A percentile compares a stretch with the other conserved stretches of the same genome.
Conservation (phyloP, 1,140 invertebrate genomes). For the Apocrypta bakeri region DNA sequence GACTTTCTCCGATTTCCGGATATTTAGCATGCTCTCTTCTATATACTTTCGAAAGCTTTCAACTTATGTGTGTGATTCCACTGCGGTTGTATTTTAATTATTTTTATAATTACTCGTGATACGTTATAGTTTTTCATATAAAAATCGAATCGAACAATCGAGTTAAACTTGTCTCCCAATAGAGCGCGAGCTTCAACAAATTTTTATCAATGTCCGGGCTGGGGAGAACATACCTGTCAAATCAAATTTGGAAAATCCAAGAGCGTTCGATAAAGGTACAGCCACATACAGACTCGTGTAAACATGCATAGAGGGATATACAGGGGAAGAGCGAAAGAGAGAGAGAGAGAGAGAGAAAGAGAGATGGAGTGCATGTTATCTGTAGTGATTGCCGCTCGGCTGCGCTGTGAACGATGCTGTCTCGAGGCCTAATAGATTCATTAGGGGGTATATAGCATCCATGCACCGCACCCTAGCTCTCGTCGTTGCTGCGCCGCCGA, state of each 20-base stretch:
- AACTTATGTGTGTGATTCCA: too few species aligned
- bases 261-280: neutral
- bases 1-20: neutral
- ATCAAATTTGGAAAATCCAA: neutral
- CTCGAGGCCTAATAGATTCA: conserved; percentile 65
- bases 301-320: neutral
- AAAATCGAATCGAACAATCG: too few species aligned
- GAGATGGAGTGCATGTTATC: conserved; percentile 53
- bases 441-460: conserved; percentile 55
- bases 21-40: neutral
- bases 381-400: conserved; percentile 59
- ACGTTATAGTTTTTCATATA: too few species aligned
- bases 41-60: too few species aligned
- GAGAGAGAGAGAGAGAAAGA: neutral
- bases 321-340: neutral
- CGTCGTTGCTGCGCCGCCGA: neutral
- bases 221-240: neutral
- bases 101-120: too few species aligned
- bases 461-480: neutral
- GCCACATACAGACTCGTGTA: neutral
- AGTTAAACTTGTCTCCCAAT: too few species aligned
- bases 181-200: neutral
- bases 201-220: neutral
- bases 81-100: too few species aligned
- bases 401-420: conserved; percentile 55